phyloP scores from a whole-genome alignment of 2,113 vertebrate species.

The Catagonus wagneri region DNA sequence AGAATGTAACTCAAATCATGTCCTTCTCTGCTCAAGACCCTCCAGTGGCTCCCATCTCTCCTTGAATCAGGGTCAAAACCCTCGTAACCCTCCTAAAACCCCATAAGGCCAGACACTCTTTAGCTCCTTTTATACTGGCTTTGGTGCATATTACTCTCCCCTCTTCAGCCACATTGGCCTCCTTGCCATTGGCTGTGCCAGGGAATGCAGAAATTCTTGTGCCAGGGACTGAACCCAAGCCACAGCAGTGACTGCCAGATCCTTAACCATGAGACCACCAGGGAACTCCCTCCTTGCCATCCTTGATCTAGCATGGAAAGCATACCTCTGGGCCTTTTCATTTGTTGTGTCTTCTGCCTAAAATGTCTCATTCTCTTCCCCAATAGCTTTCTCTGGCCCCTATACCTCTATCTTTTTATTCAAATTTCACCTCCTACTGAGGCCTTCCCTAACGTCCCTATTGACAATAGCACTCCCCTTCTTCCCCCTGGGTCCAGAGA shows the following conservation, averaged over 20 bases:
- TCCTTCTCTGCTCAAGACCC: background rate
- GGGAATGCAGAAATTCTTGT: too few species aligned
- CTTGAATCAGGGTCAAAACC: background rate
- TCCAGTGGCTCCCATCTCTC: background rate
- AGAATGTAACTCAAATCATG: background rate
- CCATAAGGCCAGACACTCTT: background rate
- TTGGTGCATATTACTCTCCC: background rate
- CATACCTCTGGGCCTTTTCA: background rate
- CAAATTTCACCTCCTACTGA: background rate
- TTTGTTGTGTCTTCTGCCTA: background rate
- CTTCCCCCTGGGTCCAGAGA: fast-evolving
- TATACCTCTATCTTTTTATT: background rate
- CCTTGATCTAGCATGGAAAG: background rate
- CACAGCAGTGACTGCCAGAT: too few species aligned
- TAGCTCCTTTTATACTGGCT: background rate
- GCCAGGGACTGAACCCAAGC: too few species aligned
- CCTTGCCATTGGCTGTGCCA: background rate
- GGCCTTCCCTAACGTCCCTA: background rate
- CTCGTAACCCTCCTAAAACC: background rate
- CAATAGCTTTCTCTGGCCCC: background rate
- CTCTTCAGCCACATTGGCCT: background rate
- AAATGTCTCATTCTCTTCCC: background rate
- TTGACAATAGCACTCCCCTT: background rate
- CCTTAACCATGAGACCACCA: too few species aligned
- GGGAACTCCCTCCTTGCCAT: background rate